phyloP scores from a whole-genome alignment of 2,888 invertebrate species.

The Mesorhabditis sp. region DNA sequence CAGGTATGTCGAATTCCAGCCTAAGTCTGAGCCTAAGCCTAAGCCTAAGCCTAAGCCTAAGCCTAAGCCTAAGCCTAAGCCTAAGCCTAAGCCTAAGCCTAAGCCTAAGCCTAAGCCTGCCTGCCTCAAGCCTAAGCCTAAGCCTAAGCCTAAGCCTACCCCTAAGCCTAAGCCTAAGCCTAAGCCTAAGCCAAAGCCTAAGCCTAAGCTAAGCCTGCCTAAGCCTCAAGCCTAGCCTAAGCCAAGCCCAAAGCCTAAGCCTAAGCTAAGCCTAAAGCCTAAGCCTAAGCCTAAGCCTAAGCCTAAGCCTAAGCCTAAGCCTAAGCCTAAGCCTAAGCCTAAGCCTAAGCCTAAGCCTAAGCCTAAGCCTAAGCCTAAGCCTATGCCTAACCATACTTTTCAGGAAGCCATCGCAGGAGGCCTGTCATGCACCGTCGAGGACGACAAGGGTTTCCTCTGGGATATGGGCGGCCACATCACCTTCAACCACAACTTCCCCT shows the following conservation, averaged over 20 bases:
- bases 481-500: slow-evolving; percentile 56
- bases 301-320: neutral
- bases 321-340: slow-evolving; percentile 3
- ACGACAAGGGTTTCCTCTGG: slow-evolving; percentile 57
- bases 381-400: slow-evolving; percentile 7
- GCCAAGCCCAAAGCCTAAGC: neutral
- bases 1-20: slow-evolving; percentile 26
- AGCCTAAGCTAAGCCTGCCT: neutral
- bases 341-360: neutral
- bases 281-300: neutral
- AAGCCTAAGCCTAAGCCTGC: neutral
- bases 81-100: neutral
- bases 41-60: slow-evolving; percentile 6
- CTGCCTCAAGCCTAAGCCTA: neutral
- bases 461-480: slow-evolving; percentile 58
- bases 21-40: slow-evolving; percentile 3
- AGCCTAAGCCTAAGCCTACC: neutral
- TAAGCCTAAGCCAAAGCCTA: neutral
- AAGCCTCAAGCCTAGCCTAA: neutral
- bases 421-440: slow-evolving; percentile 51
- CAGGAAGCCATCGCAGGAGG: slow-evolving; percentile 49
- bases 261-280: neutral
- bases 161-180: neutral
- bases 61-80: slow-evolving; percentile 6
- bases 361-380: neutral